Evolutionary conservation across 2,797 vertebrate species (phyloP).

Genomic region (Lagodon rhomboides): DNA sequence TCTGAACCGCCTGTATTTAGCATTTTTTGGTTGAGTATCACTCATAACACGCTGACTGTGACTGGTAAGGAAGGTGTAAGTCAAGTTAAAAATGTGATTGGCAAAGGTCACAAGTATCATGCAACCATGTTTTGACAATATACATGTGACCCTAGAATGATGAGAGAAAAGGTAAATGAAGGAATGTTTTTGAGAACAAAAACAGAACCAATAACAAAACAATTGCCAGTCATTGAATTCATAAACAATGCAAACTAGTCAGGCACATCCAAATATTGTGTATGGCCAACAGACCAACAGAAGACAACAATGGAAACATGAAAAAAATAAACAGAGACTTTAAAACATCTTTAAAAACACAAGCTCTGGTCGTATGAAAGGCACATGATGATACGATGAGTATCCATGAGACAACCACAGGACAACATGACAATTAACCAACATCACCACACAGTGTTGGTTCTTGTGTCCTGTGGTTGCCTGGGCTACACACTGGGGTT

Average conservation of each 20-base stretch:
- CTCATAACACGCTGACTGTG: neutral
- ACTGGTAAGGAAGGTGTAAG: neutral
- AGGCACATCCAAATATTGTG: too few relatives aligned
- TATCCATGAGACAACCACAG: too few relatives aligned
- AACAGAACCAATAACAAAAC: neutral
- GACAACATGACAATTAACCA: too few relatives aligned
- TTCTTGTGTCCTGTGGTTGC: too few relatives aligned
- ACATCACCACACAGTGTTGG: too few relatives aligned
- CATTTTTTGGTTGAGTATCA: neutral
- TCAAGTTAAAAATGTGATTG: neutral
- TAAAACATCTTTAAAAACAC: too few relatives aligned
- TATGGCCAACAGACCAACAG: too few relatives aligned
- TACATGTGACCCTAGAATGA: neutral
- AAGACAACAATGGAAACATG: too few relatives aligned
- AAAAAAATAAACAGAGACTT: too few relatives aligned
- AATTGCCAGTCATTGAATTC: neutral
- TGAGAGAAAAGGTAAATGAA: neutral
- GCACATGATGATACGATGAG: too few relatives aligned
- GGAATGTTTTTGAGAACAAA: neutral
- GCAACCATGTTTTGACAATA: neutral
- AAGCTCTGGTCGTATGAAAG: too few relatives aligned
- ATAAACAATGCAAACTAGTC: neutral
- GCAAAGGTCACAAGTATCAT: neutral
- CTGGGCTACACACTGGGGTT: too few relatives aligned
- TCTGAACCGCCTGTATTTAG: neutral